Evolutionary conservation across 92 coral and sea anemone species (phyloP), one percentile per base, ranked within the genome.

Genomic region (Scolanthus callimorphus): DNA sequence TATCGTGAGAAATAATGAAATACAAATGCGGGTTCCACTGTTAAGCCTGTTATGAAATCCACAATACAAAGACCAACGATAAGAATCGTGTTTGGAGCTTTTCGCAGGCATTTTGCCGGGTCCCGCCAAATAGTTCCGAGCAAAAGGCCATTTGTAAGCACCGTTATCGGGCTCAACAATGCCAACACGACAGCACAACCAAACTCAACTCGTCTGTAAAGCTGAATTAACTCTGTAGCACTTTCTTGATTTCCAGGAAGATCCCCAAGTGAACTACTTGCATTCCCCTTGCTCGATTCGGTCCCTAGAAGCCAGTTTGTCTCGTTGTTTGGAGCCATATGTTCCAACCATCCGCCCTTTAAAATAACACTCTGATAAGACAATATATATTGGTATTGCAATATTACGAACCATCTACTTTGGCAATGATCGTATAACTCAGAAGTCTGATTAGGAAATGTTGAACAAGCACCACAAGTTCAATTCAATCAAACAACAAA

Each of bases 1-100:
- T 63, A 73, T 0, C 62, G 49, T 4, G 61, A 34, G 24, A 82
- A n/a, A 39, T 57, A 82, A 38, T 54, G 58, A 15, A 64, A 3
- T 12, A 84, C 90, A 47, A 88, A 88, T 10, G 63, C 54, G 4
- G 96, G 96, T 48, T 88, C 96, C 8, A 88, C 96, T 0, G 78
- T 43, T 27, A 83, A 29, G 0, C 96, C 96, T 11, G 89, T 81
- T 19, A 78, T 27, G 17, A 88, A 63, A 57, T 88, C 96, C 1
- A 90, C 96, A 8, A 78, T 23, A 11, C 83, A 80, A 20, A 88
- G 74, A 11, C 90, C 90, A 2, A 76, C 62, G n/a, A 88, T 69
- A 55, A 88, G 82, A 51, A 59, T 58, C 2, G 56, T 82, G 2
- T 83, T 78, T 31, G 96, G 83, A 0, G 74, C 69, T 78, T 69